Evolutionary conservation across 2,797 vertebrate species (phyloP).

Genomic region (Lophius americanus): DNA sequence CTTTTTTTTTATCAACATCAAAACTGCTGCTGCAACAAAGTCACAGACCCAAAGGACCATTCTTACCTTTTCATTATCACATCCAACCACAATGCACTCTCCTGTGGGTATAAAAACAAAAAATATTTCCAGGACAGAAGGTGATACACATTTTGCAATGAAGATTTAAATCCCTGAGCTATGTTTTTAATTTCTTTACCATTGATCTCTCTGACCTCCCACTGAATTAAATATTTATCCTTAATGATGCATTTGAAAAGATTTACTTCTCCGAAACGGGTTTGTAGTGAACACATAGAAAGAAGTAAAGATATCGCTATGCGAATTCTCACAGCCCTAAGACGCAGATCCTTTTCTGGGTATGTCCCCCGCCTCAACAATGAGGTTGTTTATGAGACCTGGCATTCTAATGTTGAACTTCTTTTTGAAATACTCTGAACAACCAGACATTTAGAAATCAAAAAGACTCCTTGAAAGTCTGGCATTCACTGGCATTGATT

Average conservation of each 20-base stretch:
- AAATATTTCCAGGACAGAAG: constrained; percentile 9
- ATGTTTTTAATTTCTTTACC: not conserved
- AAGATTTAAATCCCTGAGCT: constrained; percentile 31
- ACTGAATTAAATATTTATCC: constrained; percentile 4
- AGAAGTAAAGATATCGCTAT: not conserved
- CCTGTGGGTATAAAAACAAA: constrained; percentile 12
- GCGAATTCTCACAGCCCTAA: not conserved
- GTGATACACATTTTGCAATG: constrained; percentile 25
- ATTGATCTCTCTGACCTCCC: not conserved
- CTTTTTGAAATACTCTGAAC: not conserved
- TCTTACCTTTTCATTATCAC: constrained; percentile 26
- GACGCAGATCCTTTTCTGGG: constrained; percentile 1
- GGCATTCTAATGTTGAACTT: not conserved
- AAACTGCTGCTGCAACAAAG: constrained; percentile 48
- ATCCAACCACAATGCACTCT: constrained; percentile 27
- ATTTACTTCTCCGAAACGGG: constrained; percentile 10
- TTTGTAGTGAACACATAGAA: not conserved
- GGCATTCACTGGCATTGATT: not conserved
- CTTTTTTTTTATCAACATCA: constrained; percentile 65
- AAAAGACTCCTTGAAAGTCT: not conserved
- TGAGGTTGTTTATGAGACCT: constrained; percentile 8
- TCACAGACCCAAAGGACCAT: constrained; percentile 47
- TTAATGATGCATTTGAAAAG: constrained; percentile 14
- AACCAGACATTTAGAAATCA: not conserved
- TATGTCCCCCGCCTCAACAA: not conserved